phyloP scores from a whole-genome alignment of 1,140 invertebrate genomes.

The Alviniconcha marisindica region DNA sequence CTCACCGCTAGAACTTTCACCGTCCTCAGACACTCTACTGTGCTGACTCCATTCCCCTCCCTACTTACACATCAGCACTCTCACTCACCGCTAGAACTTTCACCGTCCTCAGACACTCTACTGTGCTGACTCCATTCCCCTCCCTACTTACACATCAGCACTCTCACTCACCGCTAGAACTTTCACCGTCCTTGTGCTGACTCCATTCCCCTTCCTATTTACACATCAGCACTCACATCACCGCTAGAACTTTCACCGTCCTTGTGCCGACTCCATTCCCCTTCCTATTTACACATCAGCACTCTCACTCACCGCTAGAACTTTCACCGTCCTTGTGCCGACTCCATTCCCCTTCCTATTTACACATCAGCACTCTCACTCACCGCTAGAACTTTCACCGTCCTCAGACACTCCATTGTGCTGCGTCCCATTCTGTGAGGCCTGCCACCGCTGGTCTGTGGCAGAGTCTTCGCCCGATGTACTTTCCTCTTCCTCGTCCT shows the following conservation, averaged over 20 bases:
- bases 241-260: too few species aligned
- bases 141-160: background rate
- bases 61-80: background rate
- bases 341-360: too few species aligned
- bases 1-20: slow-evolving; percentile 19
- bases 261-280: too few species aligned
- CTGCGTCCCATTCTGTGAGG: background rate
- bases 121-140: too few species aligned
- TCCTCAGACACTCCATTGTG: slow-evolving; percentile 8
- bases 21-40: slow-evolving; percentile 1
- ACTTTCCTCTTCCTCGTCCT: slow-evolving; percentile 59
- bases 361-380: background rate
- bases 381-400: slow-evolving; percentile 6
- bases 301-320: too few species aligned
- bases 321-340: slow-evolving; percentile 10
- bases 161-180: background rate
- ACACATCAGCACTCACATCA: too few species aligned
- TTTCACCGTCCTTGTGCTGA: too few species aligned
- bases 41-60: background rate
- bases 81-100: background rate
- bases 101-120: slow-evolving; percentile 1
- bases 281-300: too few species aligned
- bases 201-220: too few species aligned
- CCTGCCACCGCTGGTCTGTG: background rate
- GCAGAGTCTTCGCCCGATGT: background rate